phyloP scores from a whole-genome alignment of 2,888 invertebrate species.

The Strigamia maritima region DNA sequence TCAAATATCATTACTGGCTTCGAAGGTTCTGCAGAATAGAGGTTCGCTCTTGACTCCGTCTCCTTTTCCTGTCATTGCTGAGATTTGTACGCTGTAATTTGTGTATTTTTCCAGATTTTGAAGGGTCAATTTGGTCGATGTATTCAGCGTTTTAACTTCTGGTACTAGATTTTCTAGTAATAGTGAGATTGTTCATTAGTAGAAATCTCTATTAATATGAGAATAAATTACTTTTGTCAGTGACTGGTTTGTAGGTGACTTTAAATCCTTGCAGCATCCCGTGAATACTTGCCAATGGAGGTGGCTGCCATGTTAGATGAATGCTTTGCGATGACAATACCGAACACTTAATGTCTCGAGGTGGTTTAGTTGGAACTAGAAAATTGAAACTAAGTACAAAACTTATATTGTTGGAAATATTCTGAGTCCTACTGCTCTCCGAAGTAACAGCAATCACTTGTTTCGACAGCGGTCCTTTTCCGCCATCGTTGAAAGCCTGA shows the following conservation, averaged over 20 bases:
- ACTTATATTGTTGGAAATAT: background rate
- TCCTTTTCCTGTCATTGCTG: conserved; percentile 52
- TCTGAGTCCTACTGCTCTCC: conserved; percentile 49
- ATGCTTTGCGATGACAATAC: conserved; percentile 49
- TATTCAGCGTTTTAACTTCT: conserved; percentile 42
- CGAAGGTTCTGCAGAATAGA: conserved; percentile 48
- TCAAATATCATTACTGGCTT: conserved; percentile 44
- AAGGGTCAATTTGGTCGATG: background rate
- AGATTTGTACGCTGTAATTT: conserved; percentile 53
- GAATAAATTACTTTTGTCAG: background rate
- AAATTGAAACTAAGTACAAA: background rate
- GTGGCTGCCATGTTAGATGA: conserved; percentile 51
- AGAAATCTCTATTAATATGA: background rate
- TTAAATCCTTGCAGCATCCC: conserved; percentile 53
- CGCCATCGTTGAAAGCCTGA: conserved; percentile 51
- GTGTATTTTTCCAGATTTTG: conserved; percentile 47
- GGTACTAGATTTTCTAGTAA: conserved; percentile 42
- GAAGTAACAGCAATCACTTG: conserved; percentile 49
- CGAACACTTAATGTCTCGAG: conserved; percentile 49
- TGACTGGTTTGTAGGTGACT: conserved; percentile 48
- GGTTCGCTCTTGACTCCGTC: conserved; percentile 50
- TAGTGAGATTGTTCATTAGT: background rate
- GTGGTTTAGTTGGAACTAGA: conserved; percentile 51
- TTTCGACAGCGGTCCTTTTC: conserved; percentile 50
- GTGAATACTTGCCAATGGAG: conserved; percentile 51